phyloP scores from a whole-genome alignment of 2,113 vertebrate genomes.

The Lepus europaeus region DNA sequence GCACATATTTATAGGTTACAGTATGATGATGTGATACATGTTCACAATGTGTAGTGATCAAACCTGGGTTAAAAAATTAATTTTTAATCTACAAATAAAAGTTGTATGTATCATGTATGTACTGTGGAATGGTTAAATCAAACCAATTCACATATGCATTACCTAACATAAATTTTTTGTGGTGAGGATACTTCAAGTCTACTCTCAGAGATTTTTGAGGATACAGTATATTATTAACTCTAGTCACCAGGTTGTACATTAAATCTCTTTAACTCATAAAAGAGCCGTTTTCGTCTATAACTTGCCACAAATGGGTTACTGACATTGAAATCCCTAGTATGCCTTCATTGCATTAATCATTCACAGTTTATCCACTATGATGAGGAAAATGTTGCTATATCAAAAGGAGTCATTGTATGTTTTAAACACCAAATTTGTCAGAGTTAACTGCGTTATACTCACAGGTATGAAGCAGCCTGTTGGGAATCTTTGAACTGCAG shows the following conservation, averaged over 20 bases:
- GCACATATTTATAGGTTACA: too few relatives aligned
- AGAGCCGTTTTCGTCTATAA: constrained; percentile 3
- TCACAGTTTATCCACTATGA: background rate
- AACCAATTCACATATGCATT: background rate
- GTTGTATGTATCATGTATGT: background rate
- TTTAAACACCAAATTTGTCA: constrained; percentile 73
- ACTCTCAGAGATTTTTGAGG: background rate
- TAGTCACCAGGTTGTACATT: background rate
- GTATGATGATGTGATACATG: too few relatives aligned
- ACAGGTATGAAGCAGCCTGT: constrained; percentile 88
- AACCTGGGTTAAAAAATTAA: background rate
- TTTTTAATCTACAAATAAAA: background rate
- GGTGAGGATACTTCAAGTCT: background rate
- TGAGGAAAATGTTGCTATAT: background rate
- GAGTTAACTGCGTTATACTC: constrained; percentile 84
- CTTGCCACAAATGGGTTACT: background rate
- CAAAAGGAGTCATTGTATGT: background rate
- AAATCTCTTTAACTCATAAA: background rate
- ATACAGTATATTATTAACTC: background rate
- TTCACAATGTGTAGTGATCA: too few relatives aligned
- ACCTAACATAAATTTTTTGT: background rate
- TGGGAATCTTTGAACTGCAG: constrained; percentile 87
- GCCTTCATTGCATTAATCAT: background rate
- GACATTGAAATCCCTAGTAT: background rate
- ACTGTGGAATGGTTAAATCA: background rate